phyloP scores from a whole-genome alignment of 2,113 vertebrate genomes.

The Corythornis cristatus region DNA sequence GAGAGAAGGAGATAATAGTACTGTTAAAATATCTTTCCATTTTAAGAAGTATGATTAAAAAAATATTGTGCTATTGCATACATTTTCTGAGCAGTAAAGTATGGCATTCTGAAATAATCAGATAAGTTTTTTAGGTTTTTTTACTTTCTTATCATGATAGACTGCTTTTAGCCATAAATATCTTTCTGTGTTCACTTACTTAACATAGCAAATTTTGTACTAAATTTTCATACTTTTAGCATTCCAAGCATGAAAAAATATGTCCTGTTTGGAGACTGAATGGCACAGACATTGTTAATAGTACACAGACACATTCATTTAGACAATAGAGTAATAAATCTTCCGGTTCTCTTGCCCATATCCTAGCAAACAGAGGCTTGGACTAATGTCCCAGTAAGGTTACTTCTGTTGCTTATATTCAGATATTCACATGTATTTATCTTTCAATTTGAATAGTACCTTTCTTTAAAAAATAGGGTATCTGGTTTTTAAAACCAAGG shows the following conservation, averaged over 20 bases:
- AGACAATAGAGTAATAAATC: constrained; percentile 23
- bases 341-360: background rate
- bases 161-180: background rate
- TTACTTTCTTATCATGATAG: background rate
- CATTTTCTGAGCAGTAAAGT: background rate
- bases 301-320: background rate
- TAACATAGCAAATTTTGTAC: background rate
- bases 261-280: background rate
- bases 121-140: background rate
- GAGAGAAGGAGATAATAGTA: background rate
- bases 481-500: background rate
- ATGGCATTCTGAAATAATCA: background rate
- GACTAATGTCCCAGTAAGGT: background rate
- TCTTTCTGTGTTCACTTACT: background rate
- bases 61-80: background rate
- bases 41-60: background rate
- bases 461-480: background rate
- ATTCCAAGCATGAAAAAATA: background rate
- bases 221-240: background rate
- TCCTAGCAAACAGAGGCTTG: background rate
- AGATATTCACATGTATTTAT: background rate
- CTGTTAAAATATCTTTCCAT: background rate
- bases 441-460: background rate
- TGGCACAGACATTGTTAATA: background rate
- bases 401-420: background rate